These are phyloP conservation scores for Lycocorax pyrrhopterus DNA, from an alignment of 2,113 vertebrate genomes.

Conservation along the genomic window DNA sequence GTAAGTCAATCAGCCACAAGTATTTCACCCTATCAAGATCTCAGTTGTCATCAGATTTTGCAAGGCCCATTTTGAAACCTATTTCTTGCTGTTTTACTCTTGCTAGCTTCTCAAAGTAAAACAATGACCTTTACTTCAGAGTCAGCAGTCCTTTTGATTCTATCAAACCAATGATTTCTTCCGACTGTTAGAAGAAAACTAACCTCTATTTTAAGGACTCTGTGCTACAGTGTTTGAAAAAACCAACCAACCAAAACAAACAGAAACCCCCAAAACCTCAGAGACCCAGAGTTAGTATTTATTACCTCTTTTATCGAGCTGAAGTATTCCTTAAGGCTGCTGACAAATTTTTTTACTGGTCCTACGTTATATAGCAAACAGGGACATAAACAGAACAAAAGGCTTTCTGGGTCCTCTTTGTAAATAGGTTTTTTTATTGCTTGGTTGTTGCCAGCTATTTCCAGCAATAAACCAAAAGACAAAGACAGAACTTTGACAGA, in stretches of 20 bases:
- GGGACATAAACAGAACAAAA: not conserved
- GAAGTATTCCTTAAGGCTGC: not conserved
- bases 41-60: not conserved
- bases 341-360: not conserved
- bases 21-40: not conserved
- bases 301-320: not conserved
- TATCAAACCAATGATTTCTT: slow-evolving; percentile 11
- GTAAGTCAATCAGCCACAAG: not conserved
- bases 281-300: not conserved
- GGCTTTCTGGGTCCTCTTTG: not conserved
- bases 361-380: not conserved
- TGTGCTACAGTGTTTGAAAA: not conserved
- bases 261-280: not conserved
- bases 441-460: not conserved
- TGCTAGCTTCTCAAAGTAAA: not conserved
- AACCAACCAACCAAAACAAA: not conserved
- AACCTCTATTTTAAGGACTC: not conserved
- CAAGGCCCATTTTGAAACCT: not conserved
- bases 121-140: slow-evolving; percentile 22
- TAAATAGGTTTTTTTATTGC: not conserved
- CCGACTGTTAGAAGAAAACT: not conserved
- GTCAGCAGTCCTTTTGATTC: not conserved
- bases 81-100: not conserved
- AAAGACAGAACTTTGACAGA: not conserved
- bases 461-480: not conserved